These are phyloP conservation scores for Telmatherina bonti DNA, from an alignment of 2,797 vertebrate genomes.

Conservation along the genomic window DNA sequence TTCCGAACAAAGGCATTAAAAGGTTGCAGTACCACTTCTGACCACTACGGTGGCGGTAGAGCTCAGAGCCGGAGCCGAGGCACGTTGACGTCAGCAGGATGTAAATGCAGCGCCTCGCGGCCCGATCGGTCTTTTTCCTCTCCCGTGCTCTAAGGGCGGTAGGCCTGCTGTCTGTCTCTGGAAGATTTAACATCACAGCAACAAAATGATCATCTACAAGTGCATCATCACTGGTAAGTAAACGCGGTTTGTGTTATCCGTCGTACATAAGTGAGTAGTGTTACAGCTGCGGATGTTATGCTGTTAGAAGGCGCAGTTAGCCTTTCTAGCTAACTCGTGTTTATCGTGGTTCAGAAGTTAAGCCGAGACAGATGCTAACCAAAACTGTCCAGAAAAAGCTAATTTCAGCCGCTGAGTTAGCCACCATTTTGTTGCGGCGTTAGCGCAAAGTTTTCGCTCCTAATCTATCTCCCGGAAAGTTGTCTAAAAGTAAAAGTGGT, in stretches of 20 bases:
- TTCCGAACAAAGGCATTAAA: too few relatives aligned
- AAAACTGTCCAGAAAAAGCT: neutral
- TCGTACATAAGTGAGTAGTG: fast-evolving
- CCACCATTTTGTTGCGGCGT: neutral
- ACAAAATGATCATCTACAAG: conserved; percentile 79
- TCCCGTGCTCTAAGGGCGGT: conserved; percentile 34
- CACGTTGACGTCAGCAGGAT: conserved; percentile 67
- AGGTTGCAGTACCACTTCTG: conserved; percentile 17
- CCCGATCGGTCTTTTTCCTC: conserved; percentile 66
- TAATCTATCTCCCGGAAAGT: neutral
- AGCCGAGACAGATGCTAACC: neutral
- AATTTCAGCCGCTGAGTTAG: conserved; percentile 3
- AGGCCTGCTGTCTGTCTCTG: conserved; percentile 36
- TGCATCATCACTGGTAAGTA: conserved; percentile 62
- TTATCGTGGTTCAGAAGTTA: conserved; percentile 15
- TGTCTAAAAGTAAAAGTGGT: neutral
- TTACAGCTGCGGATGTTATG: fast-evolving
- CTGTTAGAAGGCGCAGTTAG: neutral
- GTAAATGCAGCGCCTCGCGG: conserved; percentile 54
- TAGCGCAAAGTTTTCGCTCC: neutral
- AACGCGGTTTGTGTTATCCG: fast-evolving
- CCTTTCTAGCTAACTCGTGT: conserved; percentile 55
- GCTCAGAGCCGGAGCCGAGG: neutral
- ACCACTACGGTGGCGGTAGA: conserved; percentile 38
- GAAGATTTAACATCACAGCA: conserved; percentile 38